These are phyloP conservation scores for Rhynchonycteris naso DNA, from an alignment of 2,797 vertebrate genomes.

Conservation along the genomic window DNA sequence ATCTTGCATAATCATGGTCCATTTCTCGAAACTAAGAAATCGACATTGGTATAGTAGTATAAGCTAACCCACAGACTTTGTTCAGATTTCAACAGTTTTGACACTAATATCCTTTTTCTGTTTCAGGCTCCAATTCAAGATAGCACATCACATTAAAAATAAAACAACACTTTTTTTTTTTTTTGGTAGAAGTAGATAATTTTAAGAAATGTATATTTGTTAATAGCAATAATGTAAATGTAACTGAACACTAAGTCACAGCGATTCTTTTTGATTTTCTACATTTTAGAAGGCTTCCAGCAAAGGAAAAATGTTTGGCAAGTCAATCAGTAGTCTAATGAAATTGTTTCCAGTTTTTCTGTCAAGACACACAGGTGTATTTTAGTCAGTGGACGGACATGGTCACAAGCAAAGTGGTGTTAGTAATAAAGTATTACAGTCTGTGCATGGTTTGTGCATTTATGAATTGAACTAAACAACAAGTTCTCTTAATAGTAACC, in stretches of 20 bases:
- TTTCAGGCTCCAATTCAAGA: background rate
- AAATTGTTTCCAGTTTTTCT: background rate
- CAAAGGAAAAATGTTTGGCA: background rate
- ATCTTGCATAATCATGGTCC: background rate
- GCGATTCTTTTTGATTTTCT: background rate
- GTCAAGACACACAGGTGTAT: background rate
- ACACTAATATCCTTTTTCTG: background rate
- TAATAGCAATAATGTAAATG: background rate
- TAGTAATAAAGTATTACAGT: background rate
- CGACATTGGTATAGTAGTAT: background rate
- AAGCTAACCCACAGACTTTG: background rate
- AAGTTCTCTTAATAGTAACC: background rate
- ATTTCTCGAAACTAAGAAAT: background rate
- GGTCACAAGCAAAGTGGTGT: background rate
- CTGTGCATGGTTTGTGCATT: background rate
- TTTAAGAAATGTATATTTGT: slow-evolving; percentile 9
- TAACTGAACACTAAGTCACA: background rate
- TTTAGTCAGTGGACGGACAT: background rate
- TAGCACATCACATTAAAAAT: background rate
- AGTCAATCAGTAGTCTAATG: background rate
- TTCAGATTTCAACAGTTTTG: background rate
- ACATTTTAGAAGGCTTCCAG: background rate
- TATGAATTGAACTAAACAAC: background rate
- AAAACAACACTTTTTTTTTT: no score
- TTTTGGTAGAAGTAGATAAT: background rate